These are phyloP conservation scores for Otis tarda DNA, from an alignment of 2,113 vertebrate species.

Conservation along the genomic window DNA sequence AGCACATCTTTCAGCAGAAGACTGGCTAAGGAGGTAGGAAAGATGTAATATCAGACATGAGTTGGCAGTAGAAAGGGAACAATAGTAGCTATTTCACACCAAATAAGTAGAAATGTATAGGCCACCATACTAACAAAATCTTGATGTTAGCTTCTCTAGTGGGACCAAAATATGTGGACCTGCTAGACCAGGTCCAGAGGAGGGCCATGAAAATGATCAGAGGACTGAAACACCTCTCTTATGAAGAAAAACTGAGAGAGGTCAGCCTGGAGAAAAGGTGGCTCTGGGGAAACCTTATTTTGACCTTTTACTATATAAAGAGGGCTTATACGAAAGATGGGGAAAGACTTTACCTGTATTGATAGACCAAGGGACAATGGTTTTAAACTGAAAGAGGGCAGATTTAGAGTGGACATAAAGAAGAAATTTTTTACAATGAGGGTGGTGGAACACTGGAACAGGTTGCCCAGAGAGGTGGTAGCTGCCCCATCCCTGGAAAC, in stretches of 20 bases:
- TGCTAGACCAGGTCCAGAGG: not conserved
- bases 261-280: not conserved
- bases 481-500: accelerated
- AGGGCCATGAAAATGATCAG: not conserved
- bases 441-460: not conserved
- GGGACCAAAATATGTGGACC: not conserved
- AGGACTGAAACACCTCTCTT: not conserved
- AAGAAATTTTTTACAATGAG: not conserved
- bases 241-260: not conserved
- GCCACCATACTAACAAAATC: not conserved
- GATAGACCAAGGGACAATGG: not conserved
- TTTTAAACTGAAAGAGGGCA: not conserved
- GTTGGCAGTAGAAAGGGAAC: not conserved
- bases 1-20: not conserved
- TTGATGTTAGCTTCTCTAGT: not conserved
- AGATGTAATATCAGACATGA: not conserved
- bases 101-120: not conserved
- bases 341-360: not conserved
- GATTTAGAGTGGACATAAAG: not conserved
- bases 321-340: not conserved
- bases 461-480: not conserved
- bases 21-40: not conserved
- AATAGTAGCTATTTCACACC: not conserved
- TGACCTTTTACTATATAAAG: not conserved
- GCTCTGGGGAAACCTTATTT: not conserved